These are phyloP conservation scores for Peromyscus californicus DNA, from an alignment of 2,113 vertebrate genomes.

Conservation along the genomic window DNA sequence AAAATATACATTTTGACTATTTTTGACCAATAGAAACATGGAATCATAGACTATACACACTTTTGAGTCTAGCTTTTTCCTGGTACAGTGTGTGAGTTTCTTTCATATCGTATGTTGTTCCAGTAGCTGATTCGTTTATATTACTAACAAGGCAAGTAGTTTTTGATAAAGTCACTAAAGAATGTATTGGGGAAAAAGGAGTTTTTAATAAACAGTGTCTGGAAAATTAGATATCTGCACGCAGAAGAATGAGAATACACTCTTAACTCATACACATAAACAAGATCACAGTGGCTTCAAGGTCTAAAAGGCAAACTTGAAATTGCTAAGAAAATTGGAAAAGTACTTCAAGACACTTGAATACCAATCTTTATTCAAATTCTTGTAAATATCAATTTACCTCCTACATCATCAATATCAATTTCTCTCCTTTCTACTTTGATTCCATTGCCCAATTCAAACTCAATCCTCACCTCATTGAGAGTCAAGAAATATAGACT, in stretches of 20 bases:
- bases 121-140: not conserved
- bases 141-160: not conserved
- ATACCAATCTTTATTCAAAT: not conserved
- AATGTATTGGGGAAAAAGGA: not conserved
- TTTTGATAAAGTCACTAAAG: not conserved
- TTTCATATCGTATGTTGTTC: not conserved
- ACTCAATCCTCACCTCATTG: not conserved
- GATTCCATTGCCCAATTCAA: not conserved
- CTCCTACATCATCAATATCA: not conserved
- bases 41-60: not conserved
- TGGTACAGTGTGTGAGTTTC: not conserved
- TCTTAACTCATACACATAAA: not conserved
- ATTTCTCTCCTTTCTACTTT: not conserved
- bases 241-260: not conserved
- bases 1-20: not conserved
- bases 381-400: not conserved
- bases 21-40: not conserved
- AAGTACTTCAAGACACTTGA: not conserved
- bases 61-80: not conserved
- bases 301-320: not conserved
- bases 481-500: not conserved
- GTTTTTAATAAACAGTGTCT: not conserved
- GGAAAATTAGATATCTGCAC: not conserved
- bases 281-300: not conserved
- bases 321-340: not conserved